Conservation (phyloP, 2,888 invertebrate genomes). For the Hoplodrina ambigua region DNA sequence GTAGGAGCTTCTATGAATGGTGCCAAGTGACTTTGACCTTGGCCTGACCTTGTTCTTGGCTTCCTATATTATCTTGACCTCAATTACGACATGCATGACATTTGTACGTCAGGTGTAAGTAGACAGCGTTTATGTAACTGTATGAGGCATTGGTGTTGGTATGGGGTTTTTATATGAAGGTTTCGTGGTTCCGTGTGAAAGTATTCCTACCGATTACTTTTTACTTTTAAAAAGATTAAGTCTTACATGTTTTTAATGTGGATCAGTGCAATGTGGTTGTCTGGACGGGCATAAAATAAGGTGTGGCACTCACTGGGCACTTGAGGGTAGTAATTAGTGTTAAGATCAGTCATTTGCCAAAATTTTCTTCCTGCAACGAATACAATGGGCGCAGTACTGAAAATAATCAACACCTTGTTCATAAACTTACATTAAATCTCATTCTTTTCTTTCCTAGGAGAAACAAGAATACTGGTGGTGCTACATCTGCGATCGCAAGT, state of each 20-base stretch:
- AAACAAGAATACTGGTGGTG: constrained; percentile 99
- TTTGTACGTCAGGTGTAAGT: constrained; percentile 54
- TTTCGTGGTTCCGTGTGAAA: constrained; percentile 14
- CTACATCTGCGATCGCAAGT: constrained; percentile 98
- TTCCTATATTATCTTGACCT: constrained; percentile 59
- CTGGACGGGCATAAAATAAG: no score
- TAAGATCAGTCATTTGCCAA: no score
- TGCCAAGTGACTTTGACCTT: constrained; percentile 52
- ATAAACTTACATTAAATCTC: neutral
- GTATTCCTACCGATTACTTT: constrained; percentile 18
- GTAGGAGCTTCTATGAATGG: constrained; percentile 45
- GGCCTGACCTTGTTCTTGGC: constrained; percentile 52
- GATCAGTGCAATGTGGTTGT: neutral
- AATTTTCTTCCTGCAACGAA: no score
- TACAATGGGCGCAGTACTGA: no score
- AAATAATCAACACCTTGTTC: neutral
- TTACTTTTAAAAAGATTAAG: neutral
- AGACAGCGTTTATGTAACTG: constrained; percentile 57
- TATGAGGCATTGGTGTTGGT: constrained; percentile 49
- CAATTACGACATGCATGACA: constrained; percentile 58
- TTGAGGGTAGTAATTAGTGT: no score
- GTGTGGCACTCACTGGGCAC: no score
- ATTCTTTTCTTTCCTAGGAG: constrained; percentile 72
- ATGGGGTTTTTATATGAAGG: constrained; percentile 19
- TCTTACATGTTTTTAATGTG: neutral